Conservation (phyloP, 1,140 invertebrate genomes). For the Yoshiicerus persimilis region DNA sequence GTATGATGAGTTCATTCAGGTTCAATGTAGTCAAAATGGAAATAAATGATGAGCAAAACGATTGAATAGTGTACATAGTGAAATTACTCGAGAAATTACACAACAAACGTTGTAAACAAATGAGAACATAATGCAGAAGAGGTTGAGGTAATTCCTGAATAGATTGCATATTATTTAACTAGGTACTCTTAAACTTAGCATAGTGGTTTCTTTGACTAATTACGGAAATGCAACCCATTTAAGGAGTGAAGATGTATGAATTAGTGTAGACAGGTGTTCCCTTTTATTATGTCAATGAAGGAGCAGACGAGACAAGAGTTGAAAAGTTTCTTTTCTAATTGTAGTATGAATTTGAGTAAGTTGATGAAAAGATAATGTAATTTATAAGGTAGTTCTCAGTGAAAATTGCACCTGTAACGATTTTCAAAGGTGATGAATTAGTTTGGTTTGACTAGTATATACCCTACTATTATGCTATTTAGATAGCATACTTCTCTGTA, state of each 20-base stretch:
- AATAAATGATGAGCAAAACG: too few species aligned
- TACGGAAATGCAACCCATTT: background rate
- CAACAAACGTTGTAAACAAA: too few species aligned
- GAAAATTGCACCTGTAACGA: background rate
- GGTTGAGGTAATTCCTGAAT: background rate
- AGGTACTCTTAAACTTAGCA: background rate
- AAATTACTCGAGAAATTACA: too few species aligned
- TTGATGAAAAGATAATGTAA: background rate
- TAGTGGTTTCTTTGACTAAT: background rate
- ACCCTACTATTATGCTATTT: background rate
- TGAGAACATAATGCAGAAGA: background rate
- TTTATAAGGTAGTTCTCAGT: background rate
- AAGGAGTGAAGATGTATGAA: background rate
- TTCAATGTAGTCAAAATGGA: too few species aligned
- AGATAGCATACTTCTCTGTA: too few species aligned
- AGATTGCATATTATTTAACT: background rate
- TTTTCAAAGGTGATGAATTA: background rate
- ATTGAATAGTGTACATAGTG: too few species aligned
- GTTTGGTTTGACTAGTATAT: background rate
- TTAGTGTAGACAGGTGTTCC: background rate
- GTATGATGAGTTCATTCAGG: too few species aligned
- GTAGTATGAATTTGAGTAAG: background rate
- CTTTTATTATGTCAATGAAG: background rate
- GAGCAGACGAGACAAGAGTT: background rate
- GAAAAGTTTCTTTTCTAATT: background rate